phyloP scores from a whole-genome alignment of 2,797 vertebrate genomes.

The Ceyx erithaca region DNA sequence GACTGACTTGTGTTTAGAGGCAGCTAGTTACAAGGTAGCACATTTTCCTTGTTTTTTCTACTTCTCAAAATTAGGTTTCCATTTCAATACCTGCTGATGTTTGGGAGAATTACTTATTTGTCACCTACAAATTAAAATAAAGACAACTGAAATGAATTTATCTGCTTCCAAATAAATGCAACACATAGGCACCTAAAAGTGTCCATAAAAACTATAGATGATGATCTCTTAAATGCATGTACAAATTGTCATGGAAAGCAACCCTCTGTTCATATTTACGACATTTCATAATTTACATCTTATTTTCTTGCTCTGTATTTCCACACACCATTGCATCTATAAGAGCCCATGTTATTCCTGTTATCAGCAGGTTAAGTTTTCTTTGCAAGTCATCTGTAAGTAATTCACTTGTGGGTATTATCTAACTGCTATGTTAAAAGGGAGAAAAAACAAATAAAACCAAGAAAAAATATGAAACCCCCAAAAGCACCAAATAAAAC shows the following conservation, averaged over 20 bases:
- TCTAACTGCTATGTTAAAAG: conserved; percentile 1
- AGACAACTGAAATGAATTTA: background rate
- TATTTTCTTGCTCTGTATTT: background rate
- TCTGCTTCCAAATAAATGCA: background rate
- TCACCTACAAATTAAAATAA: background rate
- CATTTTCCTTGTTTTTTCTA: background rate
- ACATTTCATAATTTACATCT: background rate
- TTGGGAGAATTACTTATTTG: background rate
- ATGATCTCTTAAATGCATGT: background rate
- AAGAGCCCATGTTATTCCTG: background rate
- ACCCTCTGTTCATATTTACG: background rate
- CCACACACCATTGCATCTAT: background rate
- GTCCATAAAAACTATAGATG: background rate
- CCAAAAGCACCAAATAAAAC: too few relatives aligned
- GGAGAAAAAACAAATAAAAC: background rate
- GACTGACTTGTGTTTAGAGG: background rate
- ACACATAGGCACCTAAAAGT: background rate
- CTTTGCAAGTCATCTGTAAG: conserved; percentile 7
- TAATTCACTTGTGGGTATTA: background rate
- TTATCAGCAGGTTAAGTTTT: conserved; percentile 13
- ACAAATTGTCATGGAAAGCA: background rate
- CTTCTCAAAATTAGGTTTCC: background rate
- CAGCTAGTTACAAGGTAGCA: background rate
- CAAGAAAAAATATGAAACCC: background rate
- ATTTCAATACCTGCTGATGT: background rate